phyloP scores from a whole-genome alignment of 2,113 vertebrate species.

The Bubo bubo region DNA sequence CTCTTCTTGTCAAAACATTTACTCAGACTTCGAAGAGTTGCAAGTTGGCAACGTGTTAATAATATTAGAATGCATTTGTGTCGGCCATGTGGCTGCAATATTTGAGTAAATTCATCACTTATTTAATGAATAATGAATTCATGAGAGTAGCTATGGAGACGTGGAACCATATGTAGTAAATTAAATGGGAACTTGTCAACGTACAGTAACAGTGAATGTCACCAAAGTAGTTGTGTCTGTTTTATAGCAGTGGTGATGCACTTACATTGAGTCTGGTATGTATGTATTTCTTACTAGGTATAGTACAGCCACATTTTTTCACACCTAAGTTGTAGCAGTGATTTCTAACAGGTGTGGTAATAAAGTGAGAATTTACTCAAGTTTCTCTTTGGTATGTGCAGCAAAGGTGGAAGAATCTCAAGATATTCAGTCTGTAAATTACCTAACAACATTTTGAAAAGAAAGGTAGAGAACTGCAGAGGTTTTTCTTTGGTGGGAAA shows the following conservation, averaged over 20 bases:
- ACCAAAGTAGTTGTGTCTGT: constrained; percentile 51
- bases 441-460: not conserved
- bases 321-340: constrained; percentile 29
- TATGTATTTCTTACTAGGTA: not conserved
- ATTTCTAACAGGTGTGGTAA: constrained; percentile 57
- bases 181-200: constrained; percentile 72
- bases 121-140: constrained; percentile 80
- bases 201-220: constrained; percentile 56
- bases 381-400: not conserved
- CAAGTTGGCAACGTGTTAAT: constrained; percentile 82
- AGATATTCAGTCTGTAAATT: not conserved
- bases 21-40: constrained; percentile 77
- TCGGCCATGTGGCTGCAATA: constrained; percentile 80
- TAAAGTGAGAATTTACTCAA: constrained; percentile 32
- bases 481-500: not conserved
- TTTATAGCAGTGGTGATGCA: constrained; percentile 42
- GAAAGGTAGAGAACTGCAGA: not conserved
- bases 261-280: not conserved
- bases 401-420: constrained; percentile 6
- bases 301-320: not conserved
- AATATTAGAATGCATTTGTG: constrained; percentile 81
- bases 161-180: constrained; percentile 68
- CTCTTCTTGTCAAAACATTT: constrained; percentile 85
- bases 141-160: constrained; percentile 73
- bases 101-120: constrained; percentile 79